Percentiles rank a stretch among this genome's conserved stretches.
Evolutionary conservation across 2,888 invertebrate genomes (phyloP).

Genomic region (Acanthosepion pharaonis): DNA sequence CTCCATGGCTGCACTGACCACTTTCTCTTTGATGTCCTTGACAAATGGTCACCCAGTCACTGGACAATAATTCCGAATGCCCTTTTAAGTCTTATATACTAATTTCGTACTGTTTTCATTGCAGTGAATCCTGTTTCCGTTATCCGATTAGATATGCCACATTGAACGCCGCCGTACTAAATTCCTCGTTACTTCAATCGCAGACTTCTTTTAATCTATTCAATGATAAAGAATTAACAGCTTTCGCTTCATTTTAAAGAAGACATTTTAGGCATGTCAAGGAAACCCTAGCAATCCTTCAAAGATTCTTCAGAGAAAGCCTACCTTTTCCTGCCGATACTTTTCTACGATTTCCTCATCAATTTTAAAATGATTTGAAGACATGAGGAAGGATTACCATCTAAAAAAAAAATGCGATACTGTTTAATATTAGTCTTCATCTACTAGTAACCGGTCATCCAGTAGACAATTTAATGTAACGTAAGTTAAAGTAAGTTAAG

Average conservation of each 20-base stretch:
- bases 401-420: too few relatives aligned
- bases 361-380: too few relatives aligned
- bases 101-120: not conserved
- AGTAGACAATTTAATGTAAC: too few relatives aligned
- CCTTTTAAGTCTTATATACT: not conserved
- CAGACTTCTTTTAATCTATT: not conserved
- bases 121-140: not conserved
- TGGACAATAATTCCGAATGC: not conserved
- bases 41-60: not conserved
- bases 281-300: not conserved
- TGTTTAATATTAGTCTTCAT: too few relatives aligned
- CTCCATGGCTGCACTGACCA: not conserved
- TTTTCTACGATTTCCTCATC: too few relatives aligned
- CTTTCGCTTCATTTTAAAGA: not conserved
- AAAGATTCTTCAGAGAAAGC: too few relatives aligned
- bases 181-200: not conserved
- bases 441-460: too few relatives aligned
- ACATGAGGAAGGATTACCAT: too few relatives aligned
- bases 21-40: not conserved
- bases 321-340: too few relatives aligned
- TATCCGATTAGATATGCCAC: not conserved
- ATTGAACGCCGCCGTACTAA: not conserved
- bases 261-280: not conserved
- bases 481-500: too few relatives aligned
- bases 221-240: not conserved